A percentile compares a stretch with the other conserved stretches of the same genome.
These are phyloP conservation scores for Drosophila varians DNA, from an alignment of 1,140 invertebrate species.

Conservation along the genomic window DNA sequence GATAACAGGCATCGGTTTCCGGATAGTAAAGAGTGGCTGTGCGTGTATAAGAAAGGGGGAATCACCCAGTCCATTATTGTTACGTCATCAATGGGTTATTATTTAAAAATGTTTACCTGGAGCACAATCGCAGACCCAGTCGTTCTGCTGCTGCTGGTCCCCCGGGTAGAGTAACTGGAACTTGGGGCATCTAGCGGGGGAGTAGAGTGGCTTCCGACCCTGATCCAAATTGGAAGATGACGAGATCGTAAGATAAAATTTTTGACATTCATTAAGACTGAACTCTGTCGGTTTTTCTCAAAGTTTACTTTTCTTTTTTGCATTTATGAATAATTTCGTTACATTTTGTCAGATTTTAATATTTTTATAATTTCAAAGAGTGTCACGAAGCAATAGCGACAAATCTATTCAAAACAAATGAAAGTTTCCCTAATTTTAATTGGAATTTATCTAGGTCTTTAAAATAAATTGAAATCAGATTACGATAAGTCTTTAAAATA, in stretches of 20 bases:
- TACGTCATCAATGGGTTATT: conserved; percentile 54
- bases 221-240: conserved; percentile 54
- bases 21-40: conserved; percentile 87
- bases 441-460: too few species aligned
- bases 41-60: conserved; percentile 9
- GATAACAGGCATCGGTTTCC: conserved; percentile 85
- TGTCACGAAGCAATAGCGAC: not conserved
- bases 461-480: too few species aligned
- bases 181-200: conserved; percentile 85
- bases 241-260: conserved; percentile 10
- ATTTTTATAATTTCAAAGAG: too few species aligned
- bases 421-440: too few species aligned
- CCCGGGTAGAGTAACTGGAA: conserved; percentile 88
- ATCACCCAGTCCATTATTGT: conserved; percentile 17
- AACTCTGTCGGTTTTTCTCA: too few species aligned
- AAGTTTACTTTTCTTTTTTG: too few species aligned
- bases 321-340: too few species aligned
- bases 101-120: conserved; percentile 84
- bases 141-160: conserved; percentile 85
- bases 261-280: too few species aligned
- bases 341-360: too few species aligned
- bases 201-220: conserved; percentile 85
- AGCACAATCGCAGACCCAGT: conserved; percentile 89
- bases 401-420: not conserved
- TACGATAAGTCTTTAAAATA: too few species aligned